Evolutionary conservation across 1,140 invertebrate genomes (phyloP).

Genomic region (Drosophila sproati): DNA sequence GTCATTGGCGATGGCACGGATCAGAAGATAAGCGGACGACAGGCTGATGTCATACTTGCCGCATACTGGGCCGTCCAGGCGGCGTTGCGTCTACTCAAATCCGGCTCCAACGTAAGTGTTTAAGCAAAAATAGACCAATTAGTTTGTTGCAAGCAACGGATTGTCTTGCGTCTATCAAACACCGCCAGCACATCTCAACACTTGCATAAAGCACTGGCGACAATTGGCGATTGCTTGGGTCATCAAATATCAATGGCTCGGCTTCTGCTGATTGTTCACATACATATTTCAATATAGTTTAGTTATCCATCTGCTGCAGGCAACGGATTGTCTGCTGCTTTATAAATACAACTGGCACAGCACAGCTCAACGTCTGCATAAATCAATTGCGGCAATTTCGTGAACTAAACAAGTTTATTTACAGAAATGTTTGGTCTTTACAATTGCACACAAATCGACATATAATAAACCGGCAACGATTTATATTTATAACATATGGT

Average conservation of each 20-base stretch:
- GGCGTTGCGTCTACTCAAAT: conserved; percentile 95
- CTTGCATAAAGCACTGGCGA: conserved; percentile 51
- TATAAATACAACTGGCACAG: conserved; percentile 34
- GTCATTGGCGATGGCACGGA: conserved; percentile 92
- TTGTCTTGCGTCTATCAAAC: conserved; percentile 45
- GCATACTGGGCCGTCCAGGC: conserved; percentile 98
- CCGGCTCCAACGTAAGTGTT: conserved; percentile 92
- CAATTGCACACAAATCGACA: conserved; percentile 58
- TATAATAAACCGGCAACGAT: background rate
- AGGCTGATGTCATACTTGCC: conserved; percentile 97
- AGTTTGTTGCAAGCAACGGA: conserved; percentile 59
- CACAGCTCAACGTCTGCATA: conserved; percentile 56
- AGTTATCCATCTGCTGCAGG: conserved; percentile 25
- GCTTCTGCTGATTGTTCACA: conserved; percentile 25
- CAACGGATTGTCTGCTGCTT: conserved; percentile 62
- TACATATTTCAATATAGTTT: conserved; percentile 1
- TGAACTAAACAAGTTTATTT: conserved; percentile 70
- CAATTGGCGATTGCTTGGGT: conserved; percentile 26
- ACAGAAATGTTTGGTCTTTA: conserved; percentile 76
- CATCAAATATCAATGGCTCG: conserved; percentile 8
- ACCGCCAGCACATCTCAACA: conserved; percentile 59
- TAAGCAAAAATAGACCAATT: background rate
- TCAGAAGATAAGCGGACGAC: conserved; percentile 92
- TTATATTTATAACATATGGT: background rate
- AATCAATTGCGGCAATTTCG: conserved; percentile 63